Conservation (phyloP, 2,797 vertebrate genomes). For the Heterohyrax brucei region DNA sequence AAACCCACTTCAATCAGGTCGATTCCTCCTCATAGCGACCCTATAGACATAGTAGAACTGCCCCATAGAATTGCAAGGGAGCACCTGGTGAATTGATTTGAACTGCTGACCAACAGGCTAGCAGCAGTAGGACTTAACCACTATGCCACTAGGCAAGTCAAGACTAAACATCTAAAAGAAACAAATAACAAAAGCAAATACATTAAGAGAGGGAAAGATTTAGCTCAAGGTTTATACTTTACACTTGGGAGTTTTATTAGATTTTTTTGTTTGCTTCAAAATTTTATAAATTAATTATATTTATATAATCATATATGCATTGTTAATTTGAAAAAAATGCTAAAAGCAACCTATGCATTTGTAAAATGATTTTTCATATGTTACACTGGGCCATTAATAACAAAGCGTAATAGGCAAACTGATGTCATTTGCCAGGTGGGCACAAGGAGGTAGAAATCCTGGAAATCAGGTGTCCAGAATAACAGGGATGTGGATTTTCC, state of each 20-base stretch:
- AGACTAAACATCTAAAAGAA: neutral
- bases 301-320: neutral
- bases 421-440: neutral
- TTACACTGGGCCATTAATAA: neutral
- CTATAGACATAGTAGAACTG: too few species aligned
- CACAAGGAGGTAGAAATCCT: neutral
- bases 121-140: too few species aligned
- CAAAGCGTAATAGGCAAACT: neutral
- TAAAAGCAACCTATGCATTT: neutral
- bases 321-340: constrained; percentile 37
- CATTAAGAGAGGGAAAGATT: neutral
- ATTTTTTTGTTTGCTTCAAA: neutral
- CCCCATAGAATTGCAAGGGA: too few species aligned
- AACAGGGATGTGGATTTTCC: neutral
- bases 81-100: too few species aligned
- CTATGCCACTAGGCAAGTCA: neutral
- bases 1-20: too few species aligned
- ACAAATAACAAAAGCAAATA: neutral
- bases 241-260: constrained; percentile 16
- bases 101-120: too few species aligned
- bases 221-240: neutral
- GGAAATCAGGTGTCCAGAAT: neutral
- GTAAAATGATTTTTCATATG: neutral
- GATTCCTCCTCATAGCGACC: too few species aligned
- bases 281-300: constrained; percentile 9